Conservation (phyloP, 92 coral and sea anemone genomes). For the Muricea muricata region DNA sequence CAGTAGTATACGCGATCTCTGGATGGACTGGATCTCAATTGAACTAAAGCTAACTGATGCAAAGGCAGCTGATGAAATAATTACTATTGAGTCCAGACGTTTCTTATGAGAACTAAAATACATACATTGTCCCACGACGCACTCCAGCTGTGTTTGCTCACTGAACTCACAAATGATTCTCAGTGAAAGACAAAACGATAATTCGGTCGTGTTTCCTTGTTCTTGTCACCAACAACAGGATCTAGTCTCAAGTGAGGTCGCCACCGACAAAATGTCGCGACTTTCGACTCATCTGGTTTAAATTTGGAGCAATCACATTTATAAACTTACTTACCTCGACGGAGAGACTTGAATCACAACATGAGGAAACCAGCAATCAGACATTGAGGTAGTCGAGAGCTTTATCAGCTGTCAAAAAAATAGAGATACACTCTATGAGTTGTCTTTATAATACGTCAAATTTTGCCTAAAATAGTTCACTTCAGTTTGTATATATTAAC, state of each 20-base stretch:
- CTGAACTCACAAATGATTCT: conserved; percentile 16
- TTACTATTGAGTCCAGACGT: not conserved
- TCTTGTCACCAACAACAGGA: conserved; percentile 44
- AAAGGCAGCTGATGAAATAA: no score
- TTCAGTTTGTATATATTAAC: no score
- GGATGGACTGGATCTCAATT: no score
- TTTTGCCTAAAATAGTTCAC: no score
- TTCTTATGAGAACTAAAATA: not conserved
- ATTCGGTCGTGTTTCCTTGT: conserved; percentile 28
- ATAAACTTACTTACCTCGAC: not conserved
- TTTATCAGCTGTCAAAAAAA: not conserved
- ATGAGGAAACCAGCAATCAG: not conserved
- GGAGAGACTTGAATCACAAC: not conserved
- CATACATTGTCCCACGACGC: not conserved
- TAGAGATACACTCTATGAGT: not conserved
- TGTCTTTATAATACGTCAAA: no score
- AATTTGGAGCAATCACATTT: not conserved
- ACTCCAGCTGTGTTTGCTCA: conserved; percentile 27
- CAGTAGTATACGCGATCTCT: no score
- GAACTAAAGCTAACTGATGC: no score
- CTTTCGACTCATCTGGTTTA: conserved; percentile 26
- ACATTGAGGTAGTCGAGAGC: not conserved
- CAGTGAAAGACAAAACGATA: conserved; percentile 1
- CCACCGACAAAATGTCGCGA: conserved; percentile 38
- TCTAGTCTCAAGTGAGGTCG: conserved; percentile 23